Percentiles rank a stretch among this genome's conserved stretches.
Evolutionary conservation across 2,113 vertebrate species (phyloP).

Genomic region (Vombatus ursinus): DNA sequence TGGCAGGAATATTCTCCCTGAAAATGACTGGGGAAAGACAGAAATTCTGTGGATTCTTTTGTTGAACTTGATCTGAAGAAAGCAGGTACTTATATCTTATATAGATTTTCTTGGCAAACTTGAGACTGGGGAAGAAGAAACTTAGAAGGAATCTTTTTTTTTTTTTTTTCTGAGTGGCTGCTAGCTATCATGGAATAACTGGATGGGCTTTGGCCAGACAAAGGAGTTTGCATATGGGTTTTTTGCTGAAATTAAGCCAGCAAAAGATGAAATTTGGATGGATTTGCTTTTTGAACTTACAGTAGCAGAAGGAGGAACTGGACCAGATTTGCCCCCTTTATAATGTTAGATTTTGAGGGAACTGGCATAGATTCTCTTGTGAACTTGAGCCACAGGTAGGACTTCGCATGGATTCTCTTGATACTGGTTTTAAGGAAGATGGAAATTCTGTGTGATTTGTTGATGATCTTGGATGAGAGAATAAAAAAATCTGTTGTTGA

Average conservation of each 20-base stretch:
- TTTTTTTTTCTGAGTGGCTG: background rate
- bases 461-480: background rate
- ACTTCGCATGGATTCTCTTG: background rate
- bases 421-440: background rate
- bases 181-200: background rate
- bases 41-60: background rate
- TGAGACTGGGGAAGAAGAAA: background rate
- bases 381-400: background rate
- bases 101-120: background rate
- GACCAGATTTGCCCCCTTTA: background rate
- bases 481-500: background rate
- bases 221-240: background rate
- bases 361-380: background rate
- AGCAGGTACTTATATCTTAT: background rate
- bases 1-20: background rate
- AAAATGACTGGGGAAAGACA: background rate
- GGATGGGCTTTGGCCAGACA: background rate
- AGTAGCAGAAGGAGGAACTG: background rate
- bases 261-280: background rate
- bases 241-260: background rate
- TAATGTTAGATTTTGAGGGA: background rate
- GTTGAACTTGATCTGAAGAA: background rate
- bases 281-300: background rate
- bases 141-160: background rate
- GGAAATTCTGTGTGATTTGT: background rate